These are phyloP conservation scores for Cyclargus thomasi DNA, from an alignment of 1,140 invertebrate genomes.

Conservation along the genomic window DNA sequence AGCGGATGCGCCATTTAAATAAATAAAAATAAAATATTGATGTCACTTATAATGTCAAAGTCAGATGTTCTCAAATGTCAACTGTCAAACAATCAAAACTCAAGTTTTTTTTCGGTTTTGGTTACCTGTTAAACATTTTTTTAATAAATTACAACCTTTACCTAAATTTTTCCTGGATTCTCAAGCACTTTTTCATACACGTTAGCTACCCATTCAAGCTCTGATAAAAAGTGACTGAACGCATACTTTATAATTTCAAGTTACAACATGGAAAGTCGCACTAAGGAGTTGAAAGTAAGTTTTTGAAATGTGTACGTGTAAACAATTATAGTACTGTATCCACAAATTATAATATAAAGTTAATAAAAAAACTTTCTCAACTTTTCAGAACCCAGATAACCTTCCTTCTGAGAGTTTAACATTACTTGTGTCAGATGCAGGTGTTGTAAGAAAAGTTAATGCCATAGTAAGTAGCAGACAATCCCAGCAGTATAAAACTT, in stretches of 20 bases:
- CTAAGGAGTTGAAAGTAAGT: conserved; percentile 27
- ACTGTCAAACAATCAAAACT: too few species aligned
- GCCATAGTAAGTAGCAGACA: conserved; percentile 53
- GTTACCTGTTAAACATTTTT: too few species aligned
- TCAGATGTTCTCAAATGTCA: too few species aligned
- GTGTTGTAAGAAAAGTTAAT: conserved; percentile 57
- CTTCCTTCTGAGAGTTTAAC: conserved; percentile 57
- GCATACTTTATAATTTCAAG: neutral
- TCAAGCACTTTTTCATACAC: neutral
- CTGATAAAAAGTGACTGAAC: too few species aligned
- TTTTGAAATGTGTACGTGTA: neutral
- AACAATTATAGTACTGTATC: neutral
- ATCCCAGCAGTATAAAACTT: neutral
- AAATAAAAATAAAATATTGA: too few species aligned
- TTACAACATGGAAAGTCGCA: conserved; percentile 25
- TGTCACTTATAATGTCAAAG: too few species aligned
- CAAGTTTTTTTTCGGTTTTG: too few species aligned
- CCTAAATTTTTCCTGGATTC: too few species aligned
- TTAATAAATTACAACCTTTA: too few species aligned
- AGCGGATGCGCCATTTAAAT: too few species aligned
- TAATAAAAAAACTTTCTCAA: neutral
- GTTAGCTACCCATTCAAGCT: too few species aligned
- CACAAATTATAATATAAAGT: neutral
- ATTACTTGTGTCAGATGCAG: conserved; percentile 50
- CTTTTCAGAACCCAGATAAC: conserved; percentile 64